Evolutionary conservation across 2,113 vertebrate species (phyloP).

Genomic region (Mesoclemmys tuberculata): DNA sequence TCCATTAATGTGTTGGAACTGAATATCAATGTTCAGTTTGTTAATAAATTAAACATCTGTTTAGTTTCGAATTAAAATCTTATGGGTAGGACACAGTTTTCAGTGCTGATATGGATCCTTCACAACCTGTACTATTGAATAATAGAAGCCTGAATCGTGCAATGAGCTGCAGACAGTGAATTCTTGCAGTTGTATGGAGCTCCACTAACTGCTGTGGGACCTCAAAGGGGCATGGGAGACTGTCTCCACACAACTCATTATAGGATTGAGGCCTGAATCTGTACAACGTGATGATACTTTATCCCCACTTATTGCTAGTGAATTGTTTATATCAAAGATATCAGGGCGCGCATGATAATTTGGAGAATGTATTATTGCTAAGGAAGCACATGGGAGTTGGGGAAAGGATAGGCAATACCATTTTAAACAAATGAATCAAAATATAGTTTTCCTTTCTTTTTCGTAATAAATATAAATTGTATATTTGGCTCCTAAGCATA

Average conservation of each 20-base stretch:
- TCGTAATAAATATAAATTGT: background rate
- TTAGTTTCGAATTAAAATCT: constrained; percentile 7
- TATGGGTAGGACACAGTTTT: background rate
- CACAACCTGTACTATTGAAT: background rate
- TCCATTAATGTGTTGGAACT: constrained; percentile 32
- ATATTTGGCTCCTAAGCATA: background rate
- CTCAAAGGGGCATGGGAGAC: background rate
- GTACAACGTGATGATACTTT: background rate
- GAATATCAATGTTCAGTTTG: constrained; percentile 39
- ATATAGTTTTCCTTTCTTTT: background rate
- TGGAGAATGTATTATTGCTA: accelerated
- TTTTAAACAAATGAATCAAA: background rate
- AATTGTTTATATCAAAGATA: background rate
- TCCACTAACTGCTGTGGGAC: background rate
- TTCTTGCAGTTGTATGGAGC: background rate
- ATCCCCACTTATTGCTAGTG: accelerated
- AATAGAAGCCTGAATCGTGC: background rate
- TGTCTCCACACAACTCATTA: accelerated
- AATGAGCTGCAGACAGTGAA: background rate
- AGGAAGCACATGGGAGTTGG: background rate
- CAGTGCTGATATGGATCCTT: background rate
- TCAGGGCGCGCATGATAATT: background rate
- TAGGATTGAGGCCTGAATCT: background rate
- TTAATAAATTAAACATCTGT: constrained; percentile 32
- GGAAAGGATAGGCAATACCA: background rate